Percentiles rank a stretch among this genome's conserved stretches.
Evolutionary conservation across 1,140 invertebrate species (phyloP).

Genomic region (Orchesella cincta): DNA sequence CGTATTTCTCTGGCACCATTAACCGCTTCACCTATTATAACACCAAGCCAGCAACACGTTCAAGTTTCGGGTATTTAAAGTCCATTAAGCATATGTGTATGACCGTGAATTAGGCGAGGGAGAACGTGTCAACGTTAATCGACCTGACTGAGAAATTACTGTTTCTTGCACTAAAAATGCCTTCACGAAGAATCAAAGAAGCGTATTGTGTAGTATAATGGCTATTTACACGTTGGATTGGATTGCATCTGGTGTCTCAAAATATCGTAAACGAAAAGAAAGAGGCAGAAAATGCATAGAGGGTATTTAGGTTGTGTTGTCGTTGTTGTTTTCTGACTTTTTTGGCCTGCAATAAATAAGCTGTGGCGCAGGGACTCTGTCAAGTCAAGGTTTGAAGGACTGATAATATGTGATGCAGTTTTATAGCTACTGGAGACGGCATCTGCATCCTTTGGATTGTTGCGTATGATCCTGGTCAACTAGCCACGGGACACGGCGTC

Average conservation of each 20-base stretch:
- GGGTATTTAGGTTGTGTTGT: not conserved
- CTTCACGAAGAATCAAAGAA: not conserved
- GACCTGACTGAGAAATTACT: conserved; percentile 14
- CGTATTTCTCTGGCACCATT: no score
- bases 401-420: not conserved
- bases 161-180: no score
- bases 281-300: not conserved
- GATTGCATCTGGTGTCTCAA: conserved; percentile 10
- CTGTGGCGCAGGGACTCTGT: no score
- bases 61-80: not conserved
- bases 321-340: not conserved
- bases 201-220: not conserved
- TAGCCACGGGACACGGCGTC: conserved; percentile 13
- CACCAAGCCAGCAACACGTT: not conserved
- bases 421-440: not conserved
- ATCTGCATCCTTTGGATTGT: conserved; percentile 27
- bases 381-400: no score
- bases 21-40: no score
- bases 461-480: conserved; percentile 17
- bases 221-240: not conserved
- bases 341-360: conserved; percentile 22
- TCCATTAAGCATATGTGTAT: not conserved
- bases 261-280: not conserved
- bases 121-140: conserved; percentile 23
- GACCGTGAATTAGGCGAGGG: no score